These are phyloP conservation scores for Mesorhabditis sp. DNA, from an alignment of 2,888 invertebrate genomes.

Conservation along the genomic window DNA sequence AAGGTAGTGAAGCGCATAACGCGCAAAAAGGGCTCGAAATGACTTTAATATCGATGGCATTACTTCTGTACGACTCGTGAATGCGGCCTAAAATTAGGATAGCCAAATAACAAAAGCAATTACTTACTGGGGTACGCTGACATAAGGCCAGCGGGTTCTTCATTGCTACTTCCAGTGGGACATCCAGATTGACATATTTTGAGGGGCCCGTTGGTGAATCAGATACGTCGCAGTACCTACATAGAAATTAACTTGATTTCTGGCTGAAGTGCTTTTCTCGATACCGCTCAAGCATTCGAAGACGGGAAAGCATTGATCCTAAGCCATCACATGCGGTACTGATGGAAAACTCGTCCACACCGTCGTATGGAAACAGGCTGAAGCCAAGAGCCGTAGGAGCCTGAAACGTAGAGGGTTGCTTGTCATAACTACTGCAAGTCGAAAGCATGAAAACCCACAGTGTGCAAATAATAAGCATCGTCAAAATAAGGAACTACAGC, in stretches of 20 bases:
- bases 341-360: too few relatives aligned
- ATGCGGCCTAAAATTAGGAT: neutral
- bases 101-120: neutral
- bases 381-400: neutral
- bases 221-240: neutral
- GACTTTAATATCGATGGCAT: neutral
- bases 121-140: neutral
- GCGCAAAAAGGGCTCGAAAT: neutral
- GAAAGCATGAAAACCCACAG: too few relatives aligned
- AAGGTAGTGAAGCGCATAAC: slow-evolving; percentile 2
- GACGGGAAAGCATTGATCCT: too few relatives aligned
- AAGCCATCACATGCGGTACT: too few relatives aligned
- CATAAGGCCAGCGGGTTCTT: slow-evolving; percentile 2
- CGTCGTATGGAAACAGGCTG: too few relatives aligned
- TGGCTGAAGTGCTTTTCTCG: too few relatives aligned
- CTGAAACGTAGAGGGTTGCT: neutral
- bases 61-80: neutral
- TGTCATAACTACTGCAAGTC: too few relatives aligned
- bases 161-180: neutral
- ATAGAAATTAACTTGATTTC: neutral
- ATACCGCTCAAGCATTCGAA: too few relatives aligned
- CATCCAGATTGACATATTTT: neutral
- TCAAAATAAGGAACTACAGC: too few relatives aligned
- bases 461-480: too few relatives aligned
- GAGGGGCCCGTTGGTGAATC: neutral